Evolutionary conservation across 2,797 vertebrate genomes (phyloP).

Genomic region (Furcifer pardalis): DNA sequence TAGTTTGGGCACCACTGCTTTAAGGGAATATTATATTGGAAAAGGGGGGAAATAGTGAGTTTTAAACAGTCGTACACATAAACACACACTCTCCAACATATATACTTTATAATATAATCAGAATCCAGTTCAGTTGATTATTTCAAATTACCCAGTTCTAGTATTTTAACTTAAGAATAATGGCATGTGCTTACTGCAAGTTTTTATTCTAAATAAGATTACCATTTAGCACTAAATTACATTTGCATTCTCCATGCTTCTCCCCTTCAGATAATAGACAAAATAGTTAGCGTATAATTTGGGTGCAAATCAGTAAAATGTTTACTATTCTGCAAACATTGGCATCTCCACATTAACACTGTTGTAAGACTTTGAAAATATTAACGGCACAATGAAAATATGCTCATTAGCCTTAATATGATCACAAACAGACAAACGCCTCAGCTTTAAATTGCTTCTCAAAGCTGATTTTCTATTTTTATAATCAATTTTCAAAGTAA

Average conservation of each 20-base stretch:
- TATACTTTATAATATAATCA: background rate
- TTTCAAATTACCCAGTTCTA: constrained; percentile 54
- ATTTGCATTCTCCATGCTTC: constrained; percentile 51
- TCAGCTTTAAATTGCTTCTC: constrained; percentile 75
- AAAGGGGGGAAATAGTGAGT: background rate
- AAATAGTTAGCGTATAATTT: constrained; percentile 69
- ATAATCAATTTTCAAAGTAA: constrained; percentile 76
- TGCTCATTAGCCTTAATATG: constrained; percentile 74
- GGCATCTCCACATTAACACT: constrained; percentile 65
- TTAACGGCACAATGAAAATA: constrained; percentile 72
- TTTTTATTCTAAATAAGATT: constrained; percentile 53
- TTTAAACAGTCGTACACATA: too few species aligned
- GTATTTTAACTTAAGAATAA: constrained; percentile 43
- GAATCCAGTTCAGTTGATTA: constrained; percentile 38
- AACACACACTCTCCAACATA: background rate
- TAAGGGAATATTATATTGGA: background rate
- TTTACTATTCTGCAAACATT: constrained; percentile 52
- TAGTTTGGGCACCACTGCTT: too few species aligned
- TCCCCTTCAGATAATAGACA: constrained; percentile 64
- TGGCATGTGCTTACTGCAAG: constrained; percentile 53
- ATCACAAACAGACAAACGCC: constrained; percentile 67
- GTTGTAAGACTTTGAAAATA: constrained; percentile 70
- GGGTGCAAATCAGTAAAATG: constrained; percentile 63
- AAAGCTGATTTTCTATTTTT: constrained; percentile 76
- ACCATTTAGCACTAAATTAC: constrained; percentile 59